Evolutionary conservation across 2,888 invertebrate species (phyloP), one percentile per base, ranked within the genome.

Genomic region (Danaus chrysippus): DNA sequence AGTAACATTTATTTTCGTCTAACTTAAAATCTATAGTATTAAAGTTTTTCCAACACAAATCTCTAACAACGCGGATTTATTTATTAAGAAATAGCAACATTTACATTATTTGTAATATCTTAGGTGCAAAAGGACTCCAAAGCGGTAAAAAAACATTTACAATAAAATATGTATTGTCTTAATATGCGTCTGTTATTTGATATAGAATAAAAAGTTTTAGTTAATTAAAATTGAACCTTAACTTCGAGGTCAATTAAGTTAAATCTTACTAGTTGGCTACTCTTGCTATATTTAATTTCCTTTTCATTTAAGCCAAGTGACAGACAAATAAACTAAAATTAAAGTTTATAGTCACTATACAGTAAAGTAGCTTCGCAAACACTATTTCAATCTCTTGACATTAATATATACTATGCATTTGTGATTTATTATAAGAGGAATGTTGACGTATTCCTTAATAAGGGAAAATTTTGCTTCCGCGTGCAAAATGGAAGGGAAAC

Each of bases 271-370:
- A 34, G 6, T 34, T 6, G 23, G 23, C 6, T 34, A 12, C 43
- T 43, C 11, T n/a, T 43, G n/a, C 23, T 43, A 43, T 12, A 43
- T 43, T 43, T 43, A 43, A n/a, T n/a, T n/a, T 43, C 5, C 2
- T n/a, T 12, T 43, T 43, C 10, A 17, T 17, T 49, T 17, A 17
- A 8, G 10, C 17, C 17, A 49, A 49, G 49, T 15, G 9, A 43
- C 43, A 43, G 49, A 49, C 49, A 49, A 15, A 46, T 10, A 43
- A 46, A 46, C n/a, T 15, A 49, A 49, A 17, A 49, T 17, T 17
- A 0, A 49, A 46, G 46, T 10, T 8, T 49, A 49, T 49, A 17
- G 9, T 49, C 23, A 34, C 17, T 17, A 49, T 17, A 15, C 1
- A n/a, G 10, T 5, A 8, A 6, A 49, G 13, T 49, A 43, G 10